Base-by-base conservation (phyloP, 92 coral and sea anemone genomes). In the Actinernus sp. region DNA sequence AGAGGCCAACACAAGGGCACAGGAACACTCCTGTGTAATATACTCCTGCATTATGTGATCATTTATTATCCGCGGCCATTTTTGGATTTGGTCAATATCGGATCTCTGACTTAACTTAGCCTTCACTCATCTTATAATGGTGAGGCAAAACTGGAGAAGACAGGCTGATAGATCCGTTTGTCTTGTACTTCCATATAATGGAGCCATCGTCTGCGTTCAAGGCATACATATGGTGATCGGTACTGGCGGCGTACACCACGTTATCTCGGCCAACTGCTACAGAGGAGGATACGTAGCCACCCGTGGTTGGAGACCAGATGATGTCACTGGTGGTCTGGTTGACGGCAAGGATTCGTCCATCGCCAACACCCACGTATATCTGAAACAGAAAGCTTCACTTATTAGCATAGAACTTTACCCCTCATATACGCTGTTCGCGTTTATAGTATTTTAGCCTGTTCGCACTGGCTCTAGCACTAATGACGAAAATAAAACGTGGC, bases 331-430 rank as follows among this genome's bases (percentile, higher is more conserved):
- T 78, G 22, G 89, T 85, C 64, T 75, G 74, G 55, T 85, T 90
- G 68, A 85, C 22, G 16, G 96, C 88, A 8, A 90, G 64, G 18
- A 90, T 50, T 32, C 96, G 91, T 8, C 96, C 92, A 39, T 90
- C 96, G 4, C 96, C 96, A 13, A 91, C 89, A 13, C 96, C 96
- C 9, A 90, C 62, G 31, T 85, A 90, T 25, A 90, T 26, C 96
- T 90, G 63, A 12, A 45, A 45, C n/a, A n/a, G n/a, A n/a, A n/a
- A n/a, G n/a, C n/a, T n/a, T n/a, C n/a, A n/a, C n/a, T n/a, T n/a
- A n/a, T n/a, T n/a, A n/a, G n/a, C n/a, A n/a, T n/a, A n/a, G n/a
- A n/a, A n/a, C n/a, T n/a, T n/a, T n/a, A n/a, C n/a, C n/a, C n/a
- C n/a, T n/a, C n/a, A n/a, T n/a, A n/a, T n/a, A n/a, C n/a, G n/a